Evolutionary conservation across 1,140 invertebrate species (phyloP), one percentile per base, ranked within the genome.

Genomic region (Drosophila mauritiana): DNA sequence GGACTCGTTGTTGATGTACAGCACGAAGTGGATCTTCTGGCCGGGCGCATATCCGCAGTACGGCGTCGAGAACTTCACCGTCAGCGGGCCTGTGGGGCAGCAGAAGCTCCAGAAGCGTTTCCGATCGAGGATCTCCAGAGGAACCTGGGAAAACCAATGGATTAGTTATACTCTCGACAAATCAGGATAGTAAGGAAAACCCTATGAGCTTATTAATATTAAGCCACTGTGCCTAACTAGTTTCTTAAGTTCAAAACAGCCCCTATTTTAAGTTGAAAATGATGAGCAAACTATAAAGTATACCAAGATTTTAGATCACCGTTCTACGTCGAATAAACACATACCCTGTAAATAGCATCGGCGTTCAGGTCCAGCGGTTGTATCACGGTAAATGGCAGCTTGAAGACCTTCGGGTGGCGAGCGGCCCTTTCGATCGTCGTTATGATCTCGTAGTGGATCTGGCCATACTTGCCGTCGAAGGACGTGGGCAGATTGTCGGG

Each of bases 311-410:
- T 27, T 27, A 6, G 25, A 6, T 27, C 25, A 0, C 25, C 25
- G 0, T 6, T 7, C 27, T 27, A 27, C 27, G 27, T 27, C 27
- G 12, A 37, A 13, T 39, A 39, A 39, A 13, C 11, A 58, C 89
- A 72, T 8, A 92, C 91, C 61, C 85, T 88, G 55, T 92, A 92
- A 15, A 90, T 90, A 31, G 90, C 78, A 83, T 94, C 94, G 72
- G 93, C 92, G 92, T 97, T 97, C 40, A 97, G 94, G 93, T 97
- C 96, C 56, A 96, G 93, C n/a, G 95, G 94, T 72, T 95, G 94
- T 48, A 96, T 93, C 42, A 97, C 95, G 34, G 95, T 96, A 89
- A 97, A 96, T 25, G 95, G 94, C 83, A 93, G 94, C 93, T 96
- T 96, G 48, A 94, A 94, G 78, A 95, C 95, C 79, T 96, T 94